A percentile compares a stretch with the other conserved stretches of the same genome.
Conservation (phyloP, 1,140 invertebrate genomes). For the Meloidogyne hapla region DNA sequence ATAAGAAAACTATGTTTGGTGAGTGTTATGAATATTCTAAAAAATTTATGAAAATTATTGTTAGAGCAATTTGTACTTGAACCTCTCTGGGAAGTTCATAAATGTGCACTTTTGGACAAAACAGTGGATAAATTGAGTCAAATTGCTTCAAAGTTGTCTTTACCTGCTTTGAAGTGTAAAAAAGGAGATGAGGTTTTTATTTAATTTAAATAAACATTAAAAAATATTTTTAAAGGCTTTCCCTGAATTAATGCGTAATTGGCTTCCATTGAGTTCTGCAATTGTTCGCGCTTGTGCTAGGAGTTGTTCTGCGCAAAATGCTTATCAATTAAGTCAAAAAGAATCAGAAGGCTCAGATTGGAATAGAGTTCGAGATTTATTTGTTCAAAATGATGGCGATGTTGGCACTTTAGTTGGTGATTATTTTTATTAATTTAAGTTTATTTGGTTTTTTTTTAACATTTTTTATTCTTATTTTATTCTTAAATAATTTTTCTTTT, state of each 20-base stretch:
- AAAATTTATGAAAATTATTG: not conserved
- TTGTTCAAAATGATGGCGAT: not conserved
- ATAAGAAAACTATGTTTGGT: constrained; percentile 86
- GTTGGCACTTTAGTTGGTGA: not conserved
- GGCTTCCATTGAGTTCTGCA: constrained; percentile 49
- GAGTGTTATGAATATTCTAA: not conserved
- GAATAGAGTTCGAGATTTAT: constrained; percentile 7
- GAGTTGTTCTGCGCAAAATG: constrained; percentile 40
- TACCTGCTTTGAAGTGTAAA: constrained; percentile 37
- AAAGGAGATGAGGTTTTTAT: constrained; percentile 38
- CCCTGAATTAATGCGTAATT: constrained; percentile 54
- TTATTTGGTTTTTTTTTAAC: constrained; percentile 25
- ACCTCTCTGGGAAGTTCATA: constrained; percentile 88
- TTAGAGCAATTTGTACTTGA: constrained; percentile 85
- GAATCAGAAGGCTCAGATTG: constrained; percentile 12
- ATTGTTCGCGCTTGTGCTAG: constrained; percentile 38
- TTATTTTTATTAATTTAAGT: not conserved
- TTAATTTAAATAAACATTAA: not conserved
- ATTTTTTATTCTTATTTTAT: not conserved
- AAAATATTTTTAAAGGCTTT: constrained; percentile 47
- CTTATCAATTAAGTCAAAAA: constrained; percentile 34
- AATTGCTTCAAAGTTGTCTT: constrained; percentile 38
- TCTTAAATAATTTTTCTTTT: not conserved
- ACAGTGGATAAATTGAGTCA: constrained; percentile 51
- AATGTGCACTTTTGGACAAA: constrained; percentile 75